Evolutionary conservation across 1,140 invertebrate species (phyloP).

Genomic region (Papilio polytes): DNA sequence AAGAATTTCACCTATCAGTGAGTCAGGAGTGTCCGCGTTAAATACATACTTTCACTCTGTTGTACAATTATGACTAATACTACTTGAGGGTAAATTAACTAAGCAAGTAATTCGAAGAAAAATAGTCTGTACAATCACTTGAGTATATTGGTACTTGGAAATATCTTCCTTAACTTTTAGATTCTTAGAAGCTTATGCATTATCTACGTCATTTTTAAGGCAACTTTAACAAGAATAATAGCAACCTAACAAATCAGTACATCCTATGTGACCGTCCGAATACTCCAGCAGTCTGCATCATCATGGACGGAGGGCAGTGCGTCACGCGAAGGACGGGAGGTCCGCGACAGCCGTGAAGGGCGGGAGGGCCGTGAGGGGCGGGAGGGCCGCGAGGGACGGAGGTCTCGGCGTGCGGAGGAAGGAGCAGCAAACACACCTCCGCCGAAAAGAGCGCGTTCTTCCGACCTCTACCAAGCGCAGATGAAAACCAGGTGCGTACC

Average conservation of each 20-base stretch:
- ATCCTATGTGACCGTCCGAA: not conserved
- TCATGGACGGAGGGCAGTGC: constrained; percentile 79
- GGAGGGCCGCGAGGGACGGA: constrained; percentile 67
- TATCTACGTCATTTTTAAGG: not conserved
- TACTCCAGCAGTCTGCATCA: constrained; percentile 65
- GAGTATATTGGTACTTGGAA: not conserved
- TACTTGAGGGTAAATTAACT: constrained; percentile 26
- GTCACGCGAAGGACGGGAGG: constrained; percentile 46
- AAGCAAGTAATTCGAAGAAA: not conserved
- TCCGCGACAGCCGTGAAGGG: constrained; percentile 65
- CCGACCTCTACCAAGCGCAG: constrained; percentile 85
- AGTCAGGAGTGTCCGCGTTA: constrained; percentile 18
- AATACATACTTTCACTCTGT: constrained; percentile 22
- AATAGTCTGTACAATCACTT: not conserved
- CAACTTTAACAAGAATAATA: not conserved
- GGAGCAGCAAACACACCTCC: constrained; percentile 84
- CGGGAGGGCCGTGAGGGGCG: constrained; percentile 60
- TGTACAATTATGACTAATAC: constrained; percentile 17
- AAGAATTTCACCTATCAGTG: constrained; percentile 37
- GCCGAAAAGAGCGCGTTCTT: constrained; percentile 86
- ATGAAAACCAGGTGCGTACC: constrained; percentile 77
- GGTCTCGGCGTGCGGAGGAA: constrained; percentile 74
- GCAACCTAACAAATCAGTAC: not conserved
- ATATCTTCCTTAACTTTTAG: not conserved
- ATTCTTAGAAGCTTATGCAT: not conserved